Conservation (phyloP, 1,140 invertebrate genomes). For the Caenorhabditis remanei region DNA sequence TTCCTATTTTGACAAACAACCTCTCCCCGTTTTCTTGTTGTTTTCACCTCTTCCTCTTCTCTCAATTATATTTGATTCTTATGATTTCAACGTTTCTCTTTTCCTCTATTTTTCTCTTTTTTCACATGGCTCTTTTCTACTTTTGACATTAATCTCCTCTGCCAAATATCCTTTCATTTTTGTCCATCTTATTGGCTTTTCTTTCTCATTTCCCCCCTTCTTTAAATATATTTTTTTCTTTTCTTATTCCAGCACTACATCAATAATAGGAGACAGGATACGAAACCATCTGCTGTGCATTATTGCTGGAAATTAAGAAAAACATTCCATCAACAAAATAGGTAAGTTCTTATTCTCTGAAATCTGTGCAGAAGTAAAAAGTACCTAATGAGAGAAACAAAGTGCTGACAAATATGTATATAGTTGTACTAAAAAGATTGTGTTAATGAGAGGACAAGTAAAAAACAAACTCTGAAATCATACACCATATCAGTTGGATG, state of each 20-base stretch:
- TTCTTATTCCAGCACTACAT: background rate
- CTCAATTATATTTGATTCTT: background rate
- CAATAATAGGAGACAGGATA: background rate
- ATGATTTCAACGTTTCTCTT: background rate
- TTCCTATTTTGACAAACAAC: background rate
- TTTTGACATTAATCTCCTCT: background rate
- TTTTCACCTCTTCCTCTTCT: background rate
- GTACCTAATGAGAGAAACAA: background rate
- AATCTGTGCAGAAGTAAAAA: background rate
- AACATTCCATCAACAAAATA: constrained; percentile 3
- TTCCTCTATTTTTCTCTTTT: background rate
- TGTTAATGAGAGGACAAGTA: background rate
- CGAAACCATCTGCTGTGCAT: background rate
- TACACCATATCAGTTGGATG: background rate
- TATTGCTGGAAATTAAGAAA: background rate
- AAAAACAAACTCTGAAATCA: background rate
- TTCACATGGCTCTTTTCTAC: background rate
- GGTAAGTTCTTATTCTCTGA: constrained; percentile 29
- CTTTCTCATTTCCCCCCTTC: background rate
- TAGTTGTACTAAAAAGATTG: background rate
- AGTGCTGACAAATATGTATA: background rate
- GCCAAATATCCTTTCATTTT: background rate
- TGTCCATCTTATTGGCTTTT: background rate
- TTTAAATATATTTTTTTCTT: background rate
- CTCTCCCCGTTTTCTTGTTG: background rate